Evolutionary conservation across 2,113 vertebrate genomes (phyloP).

Genomic region (Myiozetetes cayanensis): DNA sequence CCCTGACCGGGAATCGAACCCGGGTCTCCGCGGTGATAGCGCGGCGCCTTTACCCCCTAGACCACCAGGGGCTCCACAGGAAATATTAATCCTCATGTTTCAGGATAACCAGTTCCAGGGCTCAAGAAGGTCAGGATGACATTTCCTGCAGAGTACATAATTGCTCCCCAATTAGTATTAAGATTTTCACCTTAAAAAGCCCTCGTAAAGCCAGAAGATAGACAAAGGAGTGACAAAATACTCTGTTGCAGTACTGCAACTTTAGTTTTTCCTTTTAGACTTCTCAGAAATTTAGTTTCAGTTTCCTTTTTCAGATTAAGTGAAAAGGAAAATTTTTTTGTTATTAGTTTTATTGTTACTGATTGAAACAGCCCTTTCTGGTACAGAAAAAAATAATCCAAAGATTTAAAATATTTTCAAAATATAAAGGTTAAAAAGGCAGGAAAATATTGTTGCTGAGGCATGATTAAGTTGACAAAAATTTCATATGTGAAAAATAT

Average conservation of each 20-base stretch:
- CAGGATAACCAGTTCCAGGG: conserved; percentile 37
- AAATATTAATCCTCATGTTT: conserved; percentile 52
- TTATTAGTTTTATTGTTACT: neutral
- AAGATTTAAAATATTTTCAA: conserved; percentile 23
- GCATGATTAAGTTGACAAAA: neutral
- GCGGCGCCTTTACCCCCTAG: no score
- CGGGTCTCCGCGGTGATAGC: no score
- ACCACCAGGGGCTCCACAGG: no score
- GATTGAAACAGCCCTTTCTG: neutral
- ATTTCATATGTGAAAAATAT: neutral
- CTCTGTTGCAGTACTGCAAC: neutral
- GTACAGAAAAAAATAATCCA: conserved; percentile 32
- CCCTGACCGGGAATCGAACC: no score
- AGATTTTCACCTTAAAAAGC: conserved; percentile 2
- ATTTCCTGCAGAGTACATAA: neutral
- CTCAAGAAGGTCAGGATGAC: neutral
- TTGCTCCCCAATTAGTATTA: neutral
- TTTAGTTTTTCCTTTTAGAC: neutral
- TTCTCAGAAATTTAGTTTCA: neutral
- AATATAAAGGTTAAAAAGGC: neutral
- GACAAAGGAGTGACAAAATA: neutral
- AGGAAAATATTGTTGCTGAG: neutral
- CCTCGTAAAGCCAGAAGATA: neutral
- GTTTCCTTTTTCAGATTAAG: neutral
- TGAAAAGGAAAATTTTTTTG: neutral